Evolutionary conservation across 2,113 vertebrate genomes (phyloP), one percentile per base, ranked within the genome.

Genomic region (Saimiri boliviensis): DNA sequence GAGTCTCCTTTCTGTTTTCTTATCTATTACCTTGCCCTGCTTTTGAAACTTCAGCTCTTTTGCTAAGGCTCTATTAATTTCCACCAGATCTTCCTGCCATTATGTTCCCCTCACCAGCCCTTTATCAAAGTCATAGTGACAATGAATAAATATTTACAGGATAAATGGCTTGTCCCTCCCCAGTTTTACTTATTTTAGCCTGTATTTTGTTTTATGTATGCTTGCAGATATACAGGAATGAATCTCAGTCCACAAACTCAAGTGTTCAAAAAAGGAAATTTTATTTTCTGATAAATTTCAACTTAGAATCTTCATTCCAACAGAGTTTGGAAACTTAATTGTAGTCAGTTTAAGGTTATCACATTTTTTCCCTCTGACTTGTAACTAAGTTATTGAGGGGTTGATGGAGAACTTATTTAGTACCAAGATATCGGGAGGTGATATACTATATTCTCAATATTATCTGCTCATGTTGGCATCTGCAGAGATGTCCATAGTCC

Each of bases 141-240:
- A 85, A 68, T 60, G 81, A 87, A 79, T 84, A 80, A 91, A 93
- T 80, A 32, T 94, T 95, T 93, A 85, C 85, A 82, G 30, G 80
- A 92, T 66, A 86, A 95, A 66, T 86, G 23, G 37, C 79, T 91
- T 89, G 0, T 21, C 17, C 8, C 76, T 40, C 7, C 21, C 6
- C n/a, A 56, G 74, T 86, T 54, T 93, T 52, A 86, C 86, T 30
- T 54, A 37, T 13, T 86, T 58, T 47, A 77, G 25, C 4, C 13
- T 56, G 8, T 14, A 52, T 73, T 93, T 93, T 95, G 3, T 66
- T 97, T 45, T 40, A 71, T 12, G 37, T 70, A 58, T 49, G 32
- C 12, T 79, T 95, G 58, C 4, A 77, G n/a, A 4, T 79, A 89
- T 8, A 35, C 1, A 60, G 23, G 30, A 8, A n/a, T 90, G 37